These are phyloP conservation scores for Harpalus rufipes DNA, from an alignment of 2,888 invertebrate genomes.

Conservation along the genomic window DNA sequence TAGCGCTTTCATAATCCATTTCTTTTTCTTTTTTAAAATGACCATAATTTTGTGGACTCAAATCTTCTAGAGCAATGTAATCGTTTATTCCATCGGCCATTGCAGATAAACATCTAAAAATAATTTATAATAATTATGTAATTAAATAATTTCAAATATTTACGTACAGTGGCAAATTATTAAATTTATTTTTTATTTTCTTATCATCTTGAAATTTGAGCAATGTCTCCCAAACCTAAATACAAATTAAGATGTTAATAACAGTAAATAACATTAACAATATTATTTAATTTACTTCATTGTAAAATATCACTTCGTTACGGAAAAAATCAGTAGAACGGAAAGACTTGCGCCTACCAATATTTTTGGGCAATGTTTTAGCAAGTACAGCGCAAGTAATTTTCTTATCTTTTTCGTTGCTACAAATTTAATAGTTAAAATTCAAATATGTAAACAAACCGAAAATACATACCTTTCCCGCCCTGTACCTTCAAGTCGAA, in stretches of 20 bases:
- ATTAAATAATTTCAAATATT: neutral
- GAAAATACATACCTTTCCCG: conserved; percentile 24
- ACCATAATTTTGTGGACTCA: conserved; percentile 74
- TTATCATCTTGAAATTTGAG: conserved; percentile 75
- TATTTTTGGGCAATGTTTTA: conserved; percentile 84
- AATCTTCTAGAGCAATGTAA: conserved; percentile 76
- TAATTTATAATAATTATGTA: conserved; percentile 5
- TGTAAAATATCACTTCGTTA: conserved; percentile 86
- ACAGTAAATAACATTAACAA: neutral
- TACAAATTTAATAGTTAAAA: conserved; percentile 32
- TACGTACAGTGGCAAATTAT: conserved; percentile 72
- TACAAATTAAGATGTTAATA: neutral
- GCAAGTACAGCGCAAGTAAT: conserved; percentile 79
- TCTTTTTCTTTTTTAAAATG: conserved; percentile 72
- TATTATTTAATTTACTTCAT: conserved; percentile 72
- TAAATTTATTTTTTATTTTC: conserved; percentile 70
- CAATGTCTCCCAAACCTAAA: conserved; percentile 77
- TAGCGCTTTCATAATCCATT: conserved; percentile 73
- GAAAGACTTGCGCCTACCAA: conserved; percentile 82
- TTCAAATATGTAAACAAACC: neutral
- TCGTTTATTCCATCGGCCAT: conserved; percentile 76
- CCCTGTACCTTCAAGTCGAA: conserved; percentile 79
- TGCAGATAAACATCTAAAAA: conserved; percentile 73
- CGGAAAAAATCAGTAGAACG: conserved; percentile 84
- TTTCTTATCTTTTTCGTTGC: conserved; percentile 64